Evolutionary conservation across 2,113 vertebrate genomes (phyloP).

Genomic region (Bothrops jararaca): DNA sequence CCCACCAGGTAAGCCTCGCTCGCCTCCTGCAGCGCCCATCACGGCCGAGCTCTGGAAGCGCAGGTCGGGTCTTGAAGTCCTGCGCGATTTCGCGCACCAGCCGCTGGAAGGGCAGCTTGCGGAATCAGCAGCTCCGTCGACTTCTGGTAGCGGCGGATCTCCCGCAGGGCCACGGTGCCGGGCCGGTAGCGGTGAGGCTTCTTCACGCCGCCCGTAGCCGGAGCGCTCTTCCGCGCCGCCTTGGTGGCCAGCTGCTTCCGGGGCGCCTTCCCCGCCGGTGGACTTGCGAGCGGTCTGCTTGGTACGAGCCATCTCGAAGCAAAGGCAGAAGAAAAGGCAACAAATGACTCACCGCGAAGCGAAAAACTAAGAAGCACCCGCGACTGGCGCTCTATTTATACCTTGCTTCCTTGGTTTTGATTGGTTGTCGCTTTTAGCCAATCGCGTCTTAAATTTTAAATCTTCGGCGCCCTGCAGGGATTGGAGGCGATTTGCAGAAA

Average conservation of each 20-base stretch:
- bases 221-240: constrained; percentile 70
- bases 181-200: background rate
- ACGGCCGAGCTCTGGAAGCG: constrained; percentile 15
- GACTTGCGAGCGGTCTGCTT: constrained; percentile 72
- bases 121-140: background rate
- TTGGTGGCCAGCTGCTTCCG: constrained; percentile 71
- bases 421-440: background rate
- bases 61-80: no score
- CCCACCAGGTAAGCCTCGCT: background rate
- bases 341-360: rapidly evolving
- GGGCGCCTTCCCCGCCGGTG: constrained; percentile 66
- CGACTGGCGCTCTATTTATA: background rate
- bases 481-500: background rate
- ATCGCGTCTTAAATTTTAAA: background rate
- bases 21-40: constrained; percentile 12
- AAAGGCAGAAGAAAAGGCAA: rapidly evolving
- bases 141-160: constrained; percentile 9
- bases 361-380: rapidly evolving
- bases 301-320: constrained; percentile 49
- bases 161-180: background rate
- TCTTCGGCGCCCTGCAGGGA: background rate
- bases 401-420: background rate
- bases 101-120: no score
- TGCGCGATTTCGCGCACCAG: no score
- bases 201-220: constrained; percentile 74